A percentile compares a stretch with the other conserved stretches of the same genome.
Evolutionary conservation across 2,888 invertebrate species (phyloP).

Genomic region (Agrochola lychnidis): DNA sequence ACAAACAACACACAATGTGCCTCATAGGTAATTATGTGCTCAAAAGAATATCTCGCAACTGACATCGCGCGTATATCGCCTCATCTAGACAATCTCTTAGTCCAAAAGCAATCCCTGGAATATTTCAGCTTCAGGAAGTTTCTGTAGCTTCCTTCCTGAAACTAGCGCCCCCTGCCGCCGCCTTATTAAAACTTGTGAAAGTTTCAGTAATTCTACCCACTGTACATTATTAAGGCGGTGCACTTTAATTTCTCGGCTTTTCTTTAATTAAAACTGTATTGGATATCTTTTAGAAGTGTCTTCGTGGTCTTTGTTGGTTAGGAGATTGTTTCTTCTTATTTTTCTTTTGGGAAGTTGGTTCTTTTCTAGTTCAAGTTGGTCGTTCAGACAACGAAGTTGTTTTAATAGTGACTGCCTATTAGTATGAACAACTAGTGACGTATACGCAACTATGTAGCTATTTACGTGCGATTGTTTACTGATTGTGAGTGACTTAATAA

Average conservation of each 20-base stretch:
- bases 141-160: slow-evolving; percentile 48
- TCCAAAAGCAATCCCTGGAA: slow-evolving; percentile 59
- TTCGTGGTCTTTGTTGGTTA: slow-evolving; percentile 34
- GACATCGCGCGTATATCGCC: not conserved
- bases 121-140: slow-evolving; percentile 63
- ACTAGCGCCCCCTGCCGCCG: slow-evolving; percentile 52
- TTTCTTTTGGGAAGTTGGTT: slow-evolving; percentile 3
- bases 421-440: too few species aligned
- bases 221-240: slow-evolving; percentile 61
- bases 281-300: slow-evolving; percentile 56
- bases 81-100: slow-evolving; percentile 30
- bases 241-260: slow-evolving; percentile 61
- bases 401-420: not conserved
- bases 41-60: not conserved
- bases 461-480: too few species aligned
- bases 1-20: not conserved
- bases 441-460: not conserved
- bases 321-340: slow-evolving; percentile 4
- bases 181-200: slow-evolving; percentile 69
- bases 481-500: not conserved
- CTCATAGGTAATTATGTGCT: not conserved
- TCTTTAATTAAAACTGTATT: slow-evolving; percentile 67
- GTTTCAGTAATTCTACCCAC: slow-evolving; percentile 65
- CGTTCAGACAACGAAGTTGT: not conserved
- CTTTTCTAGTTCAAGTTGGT: not conserved